These are phyloP conservation scores for Dolomedes plantarius DNA, from an alignment of 2,888 invertebrate species.

Conservation along the genomic window DNA sequence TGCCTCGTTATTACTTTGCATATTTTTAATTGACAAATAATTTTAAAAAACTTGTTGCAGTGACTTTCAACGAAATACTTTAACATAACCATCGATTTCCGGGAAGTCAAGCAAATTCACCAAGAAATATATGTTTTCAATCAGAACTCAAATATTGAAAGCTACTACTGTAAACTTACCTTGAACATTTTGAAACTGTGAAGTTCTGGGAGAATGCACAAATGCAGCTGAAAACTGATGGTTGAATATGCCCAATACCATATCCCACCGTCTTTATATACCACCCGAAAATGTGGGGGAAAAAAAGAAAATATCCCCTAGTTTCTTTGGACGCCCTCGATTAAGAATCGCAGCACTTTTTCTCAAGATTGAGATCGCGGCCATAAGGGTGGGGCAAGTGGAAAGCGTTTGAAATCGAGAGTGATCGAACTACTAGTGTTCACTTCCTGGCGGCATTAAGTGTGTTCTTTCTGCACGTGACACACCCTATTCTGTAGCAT, in stretches of 20 bases:
- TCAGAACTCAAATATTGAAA: no score
- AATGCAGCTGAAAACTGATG: not conserved
- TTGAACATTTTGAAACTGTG: constrained; percentile 38
- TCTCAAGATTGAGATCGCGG: constrained; percentile 61
- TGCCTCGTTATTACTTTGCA: no score
- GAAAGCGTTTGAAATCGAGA: constrained; percentile 44
- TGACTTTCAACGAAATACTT: no score
- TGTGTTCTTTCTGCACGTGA: constrained; percentile 2
- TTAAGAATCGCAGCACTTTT: constrained; percentile 44
- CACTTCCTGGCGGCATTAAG: constrained; percentile 34
- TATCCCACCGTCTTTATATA: constrained; percentile 45
- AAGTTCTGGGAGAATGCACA: not conserved
- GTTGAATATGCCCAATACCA: constrained; percentile 3
- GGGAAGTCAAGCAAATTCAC: no score
- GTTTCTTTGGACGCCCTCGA: constrained; percentile 53
- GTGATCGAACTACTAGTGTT: constrained; percentile 41
- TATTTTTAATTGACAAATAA: no score
- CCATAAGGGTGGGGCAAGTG: constrained; percentile 50
- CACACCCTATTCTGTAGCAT: constrained; percentile 19
- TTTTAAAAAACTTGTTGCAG: no score
- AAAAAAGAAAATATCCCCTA: constrained; percentile 19
- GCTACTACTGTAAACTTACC: no score
- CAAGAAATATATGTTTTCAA: no score
- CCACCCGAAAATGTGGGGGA: not conserved
- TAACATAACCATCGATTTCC: no score